phyloP scores from a whole-genome alignment of 2,888 invertebrate genomes.

The Eremobia ochroleuca region DNA sequence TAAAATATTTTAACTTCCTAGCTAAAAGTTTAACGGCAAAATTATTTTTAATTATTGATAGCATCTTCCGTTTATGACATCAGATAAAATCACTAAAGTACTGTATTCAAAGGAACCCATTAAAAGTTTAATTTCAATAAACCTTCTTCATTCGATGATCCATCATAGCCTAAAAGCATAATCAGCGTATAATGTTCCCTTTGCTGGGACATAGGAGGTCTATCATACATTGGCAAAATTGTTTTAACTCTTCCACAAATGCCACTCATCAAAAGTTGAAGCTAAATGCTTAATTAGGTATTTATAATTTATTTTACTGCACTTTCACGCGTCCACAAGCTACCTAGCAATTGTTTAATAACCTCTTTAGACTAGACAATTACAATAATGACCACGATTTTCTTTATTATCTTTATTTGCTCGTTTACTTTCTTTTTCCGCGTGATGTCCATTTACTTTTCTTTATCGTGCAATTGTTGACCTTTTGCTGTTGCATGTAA shows the following conservation, averaged over 20 bases:
- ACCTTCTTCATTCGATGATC: too few relatives aligned
- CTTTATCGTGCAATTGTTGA: constrained; percentile 17
- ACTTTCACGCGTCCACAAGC: constrained; percentile 4
- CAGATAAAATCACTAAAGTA: background rate
- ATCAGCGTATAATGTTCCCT: background rate
- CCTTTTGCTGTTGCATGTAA: constrained; percentile 11
- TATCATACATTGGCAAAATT: background rate
- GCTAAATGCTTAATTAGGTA: background rate
- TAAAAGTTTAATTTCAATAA: background rate
- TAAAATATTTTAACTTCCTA: background rate
- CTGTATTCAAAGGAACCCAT: background rate
- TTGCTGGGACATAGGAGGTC: background rate
- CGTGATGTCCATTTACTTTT: constrained; percentile 55
- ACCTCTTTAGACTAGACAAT: constrained; percentile 19
- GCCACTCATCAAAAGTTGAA: background rate
- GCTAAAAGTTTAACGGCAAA: background rate
- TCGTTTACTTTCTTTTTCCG: constrained; percentile 61
- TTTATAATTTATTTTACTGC: background rate
- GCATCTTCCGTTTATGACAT: background rate
- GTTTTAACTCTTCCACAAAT: background rate
- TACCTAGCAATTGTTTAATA: constrained; percentile 21
- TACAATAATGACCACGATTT: constrained; percentile 48
- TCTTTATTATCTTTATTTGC: constrained; percentile 25
- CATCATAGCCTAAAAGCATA: background rate
- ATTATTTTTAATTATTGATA: background rate